Evolutionary conservation across 2,888 invertebrate species (phyloP).

Genomic region (Leptinotarsa tumamoca): DNA sequence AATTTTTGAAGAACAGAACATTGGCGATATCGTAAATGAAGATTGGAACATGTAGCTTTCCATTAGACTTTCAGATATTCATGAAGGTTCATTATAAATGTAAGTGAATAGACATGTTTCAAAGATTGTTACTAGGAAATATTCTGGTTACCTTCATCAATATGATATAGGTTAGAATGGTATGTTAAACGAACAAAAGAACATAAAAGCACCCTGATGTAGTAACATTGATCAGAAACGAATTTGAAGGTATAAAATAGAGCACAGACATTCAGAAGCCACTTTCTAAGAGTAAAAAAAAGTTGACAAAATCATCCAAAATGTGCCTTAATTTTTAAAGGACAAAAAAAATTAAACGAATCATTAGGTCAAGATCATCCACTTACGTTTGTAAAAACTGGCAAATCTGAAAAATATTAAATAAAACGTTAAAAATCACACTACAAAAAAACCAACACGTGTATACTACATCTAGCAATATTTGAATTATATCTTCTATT

Average conservation of each 20-base stretch:
- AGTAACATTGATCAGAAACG: not conserved
- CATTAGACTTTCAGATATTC: too few species aligned
- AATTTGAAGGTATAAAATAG: too few species aligned
- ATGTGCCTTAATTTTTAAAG: not conserved
- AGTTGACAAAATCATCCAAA: not conserved
- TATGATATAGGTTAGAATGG: not conserved
- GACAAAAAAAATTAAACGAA: not conserved
- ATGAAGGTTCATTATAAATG: too few species aligned
- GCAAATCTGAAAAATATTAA: not conserved
- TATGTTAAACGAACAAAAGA: not conserved
- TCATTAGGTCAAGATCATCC: not conserved
- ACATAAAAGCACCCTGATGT: not conserved
- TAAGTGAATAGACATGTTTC: too few species aligned
- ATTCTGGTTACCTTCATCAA: too few species aligned
- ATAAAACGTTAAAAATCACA: constrained; percentile 10
- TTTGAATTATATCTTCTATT: not conserved
- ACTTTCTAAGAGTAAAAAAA: not conserved
- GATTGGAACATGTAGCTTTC: too few species aligned
- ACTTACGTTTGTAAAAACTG: constrained; percentile 4
- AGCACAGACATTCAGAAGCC: too few species aligned
- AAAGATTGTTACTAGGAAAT: too few species aligned
- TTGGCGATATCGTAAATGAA: too few species aligned
- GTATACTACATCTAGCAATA: not conserved
- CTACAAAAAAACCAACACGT: constrained; percentile 24
- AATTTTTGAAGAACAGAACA: too few species aligned